Conservation (phyloP, 2,888 invertebrate species). For the Drosophila dives region DNA sequence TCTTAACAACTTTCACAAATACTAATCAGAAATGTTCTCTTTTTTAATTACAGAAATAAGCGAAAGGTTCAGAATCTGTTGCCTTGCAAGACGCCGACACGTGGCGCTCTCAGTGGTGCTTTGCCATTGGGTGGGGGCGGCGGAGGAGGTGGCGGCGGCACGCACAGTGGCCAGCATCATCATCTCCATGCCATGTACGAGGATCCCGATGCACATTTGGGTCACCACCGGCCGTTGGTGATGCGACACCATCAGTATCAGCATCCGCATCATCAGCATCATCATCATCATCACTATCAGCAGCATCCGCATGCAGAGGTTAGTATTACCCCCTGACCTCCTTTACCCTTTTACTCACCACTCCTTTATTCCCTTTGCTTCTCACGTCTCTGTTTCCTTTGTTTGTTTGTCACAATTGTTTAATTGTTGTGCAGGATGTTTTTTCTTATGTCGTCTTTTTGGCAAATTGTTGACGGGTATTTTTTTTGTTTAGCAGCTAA, state of each 20-base stretch:
- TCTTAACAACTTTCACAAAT: not conserved
- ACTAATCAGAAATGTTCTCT: conserved; percentile 27
- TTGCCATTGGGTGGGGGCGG: conserved; percentile 80
- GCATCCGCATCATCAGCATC: conserved; percentile 77
- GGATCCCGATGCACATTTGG: conserved; percentile 89
- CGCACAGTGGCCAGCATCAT: conserved; percentile 85
- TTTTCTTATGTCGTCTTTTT: conserved; percentile 6
- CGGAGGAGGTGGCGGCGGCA: conserved; percentile 85
- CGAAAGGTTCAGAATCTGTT: conserved; percentile 94
- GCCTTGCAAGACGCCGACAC: conserved; percentile 91
- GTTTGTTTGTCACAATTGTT: conserved; percentile 33
- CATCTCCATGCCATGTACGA: conserved; percentile 87
- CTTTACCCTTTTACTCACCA: not conserved
- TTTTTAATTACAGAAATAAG: conserved; percentile 89
- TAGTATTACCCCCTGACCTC: conserved; percentile 51
- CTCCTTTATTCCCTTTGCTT: not conserved
- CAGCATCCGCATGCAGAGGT: conserved; percentile 84
- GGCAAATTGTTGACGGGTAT: conserved; percentile 13
- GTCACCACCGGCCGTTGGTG: conserved; percentile 85
- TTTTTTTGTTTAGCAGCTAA: conserved; percentile 32
- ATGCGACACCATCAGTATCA: conserved; percentile 84
- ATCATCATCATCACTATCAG: conserved; percentile 76
- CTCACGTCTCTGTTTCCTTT: not conserved
- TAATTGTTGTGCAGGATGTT: conserved; percentile 53
- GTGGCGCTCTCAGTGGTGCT: conserved; percentile 83